Evolutionary conservation across 2,113 vertebrate species (phyloP), one percentile per base, ranked within the genome.

Genomic region (Elaphurus davidianus): DNA sequence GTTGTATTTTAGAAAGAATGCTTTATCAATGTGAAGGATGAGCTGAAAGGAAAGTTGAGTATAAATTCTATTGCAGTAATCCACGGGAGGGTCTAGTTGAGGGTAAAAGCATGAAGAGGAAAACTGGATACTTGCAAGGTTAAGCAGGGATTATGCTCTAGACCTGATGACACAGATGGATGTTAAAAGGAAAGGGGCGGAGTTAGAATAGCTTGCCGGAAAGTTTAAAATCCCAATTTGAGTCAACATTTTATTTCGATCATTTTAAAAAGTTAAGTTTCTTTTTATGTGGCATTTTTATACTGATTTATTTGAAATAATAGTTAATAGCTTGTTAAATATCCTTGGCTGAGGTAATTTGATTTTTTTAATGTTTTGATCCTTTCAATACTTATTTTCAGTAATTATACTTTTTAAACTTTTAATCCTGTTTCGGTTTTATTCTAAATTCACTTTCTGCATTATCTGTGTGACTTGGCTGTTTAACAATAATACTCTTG

Each of bases 401-500:
- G 59, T 90, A 93, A 90, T 33, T 96, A 89, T 89, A 52, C 67
- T 81, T 96, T 95, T 96, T 88, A 94, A 96, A 94, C 87, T 90
- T 90, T 88, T 52, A 55, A 40, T 90, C 17, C n/a, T 98, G 90
- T 98, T 87, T 96, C 64, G 16, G 50, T 94, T 94, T 97, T 88
- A 36, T 91, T 87, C 64, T 92, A 83, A 95, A 90, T 94, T 52
- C 27, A 59, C 87, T 97, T 96, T 97, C 76, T 94, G 78, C 76
- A 45, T 97, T 97, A 85, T 85, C 92, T 95, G 84, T 92, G 85
- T 88, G 87, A 92, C 82, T 97, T 96, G 60, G 90, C 95, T 97
- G 47, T 85, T 85, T 96, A 97, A 98, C 67, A 98, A 47, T 97
- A 97, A 96, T 97, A 93, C 87, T 57, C 57, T 93, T 95, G 76